Evolutionary conservation across 2,888 invertebrate species (phyloP).

Genomic region (Hartigia nigra): DNA sequence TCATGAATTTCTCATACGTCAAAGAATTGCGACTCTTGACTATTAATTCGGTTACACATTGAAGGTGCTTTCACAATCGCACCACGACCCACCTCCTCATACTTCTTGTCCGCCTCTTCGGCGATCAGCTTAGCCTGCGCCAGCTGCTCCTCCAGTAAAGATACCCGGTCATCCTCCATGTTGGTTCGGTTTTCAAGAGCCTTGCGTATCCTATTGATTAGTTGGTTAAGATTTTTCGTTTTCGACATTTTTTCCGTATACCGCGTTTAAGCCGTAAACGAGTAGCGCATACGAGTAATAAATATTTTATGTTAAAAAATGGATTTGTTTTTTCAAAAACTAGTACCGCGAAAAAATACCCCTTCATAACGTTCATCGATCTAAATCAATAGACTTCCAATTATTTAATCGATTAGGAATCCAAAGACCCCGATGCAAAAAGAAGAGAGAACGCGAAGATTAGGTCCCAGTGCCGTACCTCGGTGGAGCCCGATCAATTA

Average conservation of each 20-base stretch:
- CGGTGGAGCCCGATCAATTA: neutral
- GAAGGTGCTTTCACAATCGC: neutral
- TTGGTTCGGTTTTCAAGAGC: conserved; percentile 98
- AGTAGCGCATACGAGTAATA: neutral
- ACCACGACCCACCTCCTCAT: conserved; percentile 90
- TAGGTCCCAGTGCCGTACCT: neutral
- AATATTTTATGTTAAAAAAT: neutral
- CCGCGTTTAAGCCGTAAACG: neutral
- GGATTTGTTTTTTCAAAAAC: neutral
- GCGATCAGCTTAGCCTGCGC: conserved; percentile 99
- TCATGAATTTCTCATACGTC: neutral
- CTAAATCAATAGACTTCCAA: neutral
- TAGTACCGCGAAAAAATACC: neutral
- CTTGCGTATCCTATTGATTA: conserved; percentile 88
- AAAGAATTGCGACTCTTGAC: neutral
- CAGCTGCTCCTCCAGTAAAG: conserved; percentile 96
- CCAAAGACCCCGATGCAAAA: neutral
- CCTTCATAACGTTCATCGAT: neutral
- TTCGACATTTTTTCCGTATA: conserved; percentile 35
- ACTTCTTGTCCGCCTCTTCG: conserved; percentile 99
- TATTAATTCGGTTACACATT: neutral
- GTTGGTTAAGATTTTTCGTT: conserved; percentile 33
- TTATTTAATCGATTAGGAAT: neutral
- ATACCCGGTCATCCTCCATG: conserved; percentile 99
- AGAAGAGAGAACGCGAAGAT: neutral